Base-by-base conservation (phyloP, 2,113 vertebrate genomes). In the Hassar affinis region DNA sequence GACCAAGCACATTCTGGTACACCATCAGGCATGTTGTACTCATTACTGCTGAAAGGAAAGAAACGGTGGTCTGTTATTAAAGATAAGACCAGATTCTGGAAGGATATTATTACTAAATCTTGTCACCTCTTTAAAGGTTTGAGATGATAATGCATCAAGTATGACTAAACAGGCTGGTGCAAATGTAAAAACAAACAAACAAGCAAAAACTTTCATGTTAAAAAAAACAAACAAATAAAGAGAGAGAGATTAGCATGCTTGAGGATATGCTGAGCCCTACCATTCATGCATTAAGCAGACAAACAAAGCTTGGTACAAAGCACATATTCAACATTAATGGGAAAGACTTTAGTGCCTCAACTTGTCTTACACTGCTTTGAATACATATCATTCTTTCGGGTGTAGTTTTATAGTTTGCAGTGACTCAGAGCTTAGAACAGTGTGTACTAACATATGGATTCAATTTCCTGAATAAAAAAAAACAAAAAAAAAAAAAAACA, bases 391-490 rank as follows among this genome's bases (percentile, higher is more conserved):
- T 38, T 74, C 30, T 8, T 52, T 27, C 22, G 33, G 12, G 33
- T 75, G 57, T 75, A 7, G 15, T 59, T 76, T 69, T 33, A 51
- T 14, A 79, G 61, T 81, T 76, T 82, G 76, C 76, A 75, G 78
- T 83, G 69, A 74, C 78, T 84, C 78, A 78, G 61, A 57, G 27
- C 52, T 72, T 59, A 62, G 35, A 83, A 83, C 76, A 85, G 54
- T 71, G 64, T 76, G 77, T 80, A 80, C 45, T 33, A 74, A 80
- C 81, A 85, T 78, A 85, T 78, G 81, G 77, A 68, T 87, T 85
- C 38, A 77, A 75, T 83, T 42, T 69, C 17, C 71, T 76, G 49
- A 49, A 54, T 9, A 49, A 79, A 71, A 64, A n/a, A 27, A 78
- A 54, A 56, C 6, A 51, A 47, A 62, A 77, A 80, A 52, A 11